phyloP scores from a whole-genome alignment of 2,888 invertebrate genomes.

The Villa cingulata region DNA sequence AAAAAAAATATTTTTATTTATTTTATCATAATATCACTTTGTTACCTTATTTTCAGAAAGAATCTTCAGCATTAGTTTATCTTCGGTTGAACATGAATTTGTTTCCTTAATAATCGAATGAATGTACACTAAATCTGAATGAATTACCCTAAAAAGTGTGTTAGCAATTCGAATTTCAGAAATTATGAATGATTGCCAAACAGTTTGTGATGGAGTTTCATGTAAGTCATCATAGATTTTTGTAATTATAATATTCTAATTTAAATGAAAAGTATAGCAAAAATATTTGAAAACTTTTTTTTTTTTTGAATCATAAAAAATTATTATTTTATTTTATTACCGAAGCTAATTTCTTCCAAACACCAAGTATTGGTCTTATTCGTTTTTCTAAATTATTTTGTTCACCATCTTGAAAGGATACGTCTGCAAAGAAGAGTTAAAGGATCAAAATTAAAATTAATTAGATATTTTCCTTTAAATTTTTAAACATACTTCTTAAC shows the following conservation, averaged over 20 bases:
- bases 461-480: neutral
- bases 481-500: constrained; percentile 23
- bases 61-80: constrained; percentile 18
- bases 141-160: constrained; percentile 25
- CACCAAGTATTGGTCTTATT: constrained; percentile 53
- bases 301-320: too few relatives aligned
- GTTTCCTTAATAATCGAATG: constrained; percentile 22
- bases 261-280: neutral
- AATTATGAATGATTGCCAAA: constrained; percentile 30
- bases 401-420: constrained; percentile 23
- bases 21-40: neutral
- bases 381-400: constrained; percentile 43
- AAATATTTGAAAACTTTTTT: neutral
- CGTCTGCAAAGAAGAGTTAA: constrained; percentile 1
- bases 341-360: constrained; percentile 70
- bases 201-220: constrained; percentile 14
- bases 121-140: constrained; percentile 26
- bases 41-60: constrained; percentile 27
- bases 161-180: constrained; percentile 27
- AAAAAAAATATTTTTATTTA: neutral
- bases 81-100: constrained; percentile 14
- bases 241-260: constrained; percentile 22
- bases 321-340: constrained; percentile 12
- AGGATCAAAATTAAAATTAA: neutral
- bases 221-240: constrained; percentile 20